Base-by-base conservation (phyloP, 2,113 vertebrate species). In the Equus przewalskii region DNA sequence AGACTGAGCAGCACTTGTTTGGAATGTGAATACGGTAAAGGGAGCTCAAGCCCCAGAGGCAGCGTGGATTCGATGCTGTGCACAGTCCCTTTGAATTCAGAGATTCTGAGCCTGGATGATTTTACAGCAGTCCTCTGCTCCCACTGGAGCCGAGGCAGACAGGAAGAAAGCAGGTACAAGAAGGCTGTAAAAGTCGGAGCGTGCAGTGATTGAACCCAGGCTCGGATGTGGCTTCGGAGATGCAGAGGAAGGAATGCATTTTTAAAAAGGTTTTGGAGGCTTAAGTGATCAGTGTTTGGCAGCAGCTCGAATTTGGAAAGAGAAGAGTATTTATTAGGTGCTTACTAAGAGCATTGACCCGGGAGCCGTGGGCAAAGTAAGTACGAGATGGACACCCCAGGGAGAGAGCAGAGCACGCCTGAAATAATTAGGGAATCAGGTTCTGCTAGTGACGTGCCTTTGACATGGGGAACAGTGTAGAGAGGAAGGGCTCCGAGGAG, bases 231-330 rank as follows among this genome's bases (percentile, higher is more conserved):
- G 94, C 92, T 95, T 87, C 54, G 64, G 96, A 92, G 87, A 83
- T 28, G 33, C 51, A 87, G 84, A 96, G 87, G 96, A 97, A 98
- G 87, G 80, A 88, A 97, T 92, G 94, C 94, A 95, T 97, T 96
- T 96, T 95, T 73, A 36, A 97, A 97, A 97, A 97, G 96, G 87
- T 81, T 86, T 88, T 44, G 69, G 87, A 95, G 80, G 94, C 92
- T 95, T 76, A 90, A 92, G 92, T 84, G 79, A 95, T 89, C 94
- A 87, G 83, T 83, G 90, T 94, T 85, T 90, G 92, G 94, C 97
- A 96, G 94, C 51, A 70, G 94, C 89, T 84, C 2, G 16, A 83
- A 92, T 94, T 92, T 81, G 44, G 87, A 97, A 86, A 96, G 84
- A 58, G 67, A 62, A 41, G 13, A 51, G 36, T 86, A 83, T 95